Evolutionary conservation across 92 coral and sea anemone genomes (phyloP).

Genomic region (Scolanthus callimorphus): DNA sequence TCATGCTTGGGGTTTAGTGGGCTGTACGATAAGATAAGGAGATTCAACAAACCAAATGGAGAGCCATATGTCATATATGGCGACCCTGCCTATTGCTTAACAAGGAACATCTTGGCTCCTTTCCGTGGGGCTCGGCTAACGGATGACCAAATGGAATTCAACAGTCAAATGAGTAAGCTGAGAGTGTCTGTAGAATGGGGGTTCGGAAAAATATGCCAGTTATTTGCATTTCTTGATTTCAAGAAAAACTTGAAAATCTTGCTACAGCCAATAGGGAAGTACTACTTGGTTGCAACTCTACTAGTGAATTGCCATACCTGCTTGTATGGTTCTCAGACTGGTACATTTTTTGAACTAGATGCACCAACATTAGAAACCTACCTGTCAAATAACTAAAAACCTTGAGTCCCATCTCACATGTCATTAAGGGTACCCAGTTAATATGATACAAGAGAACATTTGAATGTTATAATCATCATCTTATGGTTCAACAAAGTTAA

Average conservation of each 20-base stretch:
- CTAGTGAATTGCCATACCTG: no score
- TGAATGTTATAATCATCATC: no score
- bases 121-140: constrained; percentile 49
- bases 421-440: no score
- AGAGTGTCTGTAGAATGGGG: no score
- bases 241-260: no score
- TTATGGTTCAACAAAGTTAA: no score
- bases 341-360: constrained; percentile 48
- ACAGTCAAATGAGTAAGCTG: constrained; percentile 61
- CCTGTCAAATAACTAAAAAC: no score
- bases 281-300: constrained; percentile 45
- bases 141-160: constrained; percentile 37
- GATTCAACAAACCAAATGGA: constrained; percentile 48
- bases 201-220: no score
- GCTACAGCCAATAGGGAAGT: constrained; percentile 80
- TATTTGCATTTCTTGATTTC: no score
- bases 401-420: constrained; percentile 33
- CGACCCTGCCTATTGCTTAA: constrained; percentile 66
- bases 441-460: no score
- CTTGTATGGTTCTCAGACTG: constrained; percentile 44
- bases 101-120: constrained; percentile 55
- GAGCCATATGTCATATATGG: no score
- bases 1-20: constrained; percentile 70
- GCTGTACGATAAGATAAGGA: constrained; percentile 25
- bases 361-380: constrained; percentile 46